These are phyloP conservation scores for Motacilla tschutschensis DNA, from an alignment of 2,113 vertebrate species.

Conservation along the genomic window DNA sequence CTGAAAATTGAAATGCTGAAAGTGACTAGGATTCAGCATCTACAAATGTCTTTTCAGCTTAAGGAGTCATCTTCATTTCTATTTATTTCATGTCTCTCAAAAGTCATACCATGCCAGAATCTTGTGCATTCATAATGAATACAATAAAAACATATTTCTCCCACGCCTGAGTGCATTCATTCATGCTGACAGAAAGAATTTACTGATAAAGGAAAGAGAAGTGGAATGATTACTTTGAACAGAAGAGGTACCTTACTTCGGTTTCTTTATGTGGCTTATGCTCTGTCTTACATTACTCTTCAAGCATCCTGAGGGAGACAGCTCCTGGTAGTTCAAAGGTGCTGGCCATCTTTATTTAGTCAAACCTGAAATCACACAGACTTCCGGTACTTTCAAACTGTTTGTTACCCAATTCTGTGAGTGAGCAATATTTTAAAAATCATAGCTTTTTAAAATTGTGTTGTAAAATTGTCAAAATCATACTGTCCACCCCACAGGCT, in stretches of 20 bases:
- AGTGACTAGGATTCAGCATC: not conserved
- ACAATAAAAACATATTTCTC: slow-evolving; percentile 6
- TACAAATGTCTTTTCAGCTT: not conserved
- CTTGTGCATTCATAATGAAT: slow-evolving; percentile 21
- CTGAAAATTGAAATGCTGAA: not conserved
- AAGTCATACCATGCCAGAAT: not conserved
- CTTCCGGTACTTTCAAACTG: not conserved
- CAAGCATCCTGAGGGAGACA: not conserved
- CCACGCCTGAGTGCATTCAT: not conserved
- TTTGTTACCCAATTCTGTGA: not conserved
- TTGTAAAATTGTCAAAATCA: not conserved
- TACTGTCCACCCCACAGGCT: not conserved
- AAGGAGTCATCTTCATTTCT: not conserved
- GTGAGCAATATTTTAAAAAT: not conserved
- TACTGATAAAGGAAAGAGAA: not conserved
- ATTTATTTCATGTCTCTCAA: not conserved
- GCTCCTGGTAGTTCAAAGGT: not conserved
- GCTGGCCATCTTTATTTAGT: not conserved
- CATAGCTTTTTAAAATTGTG: not conserved
- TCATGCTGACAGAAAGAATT: slow-evolving; percentile 26
- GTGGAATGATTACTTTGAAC: not conserved
- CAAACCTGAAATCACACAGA: not conserved
- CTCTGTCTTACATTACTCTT: not conserved
- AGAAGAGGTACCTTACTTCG: not conserved
- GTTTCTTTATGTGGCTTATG: not conserved